Evolutionary conservation across 2,888 invertebrate genomes (phyloP), one percentile per base, ranked within the genome.

Genomic region (Agrotis segetum): DNA sequence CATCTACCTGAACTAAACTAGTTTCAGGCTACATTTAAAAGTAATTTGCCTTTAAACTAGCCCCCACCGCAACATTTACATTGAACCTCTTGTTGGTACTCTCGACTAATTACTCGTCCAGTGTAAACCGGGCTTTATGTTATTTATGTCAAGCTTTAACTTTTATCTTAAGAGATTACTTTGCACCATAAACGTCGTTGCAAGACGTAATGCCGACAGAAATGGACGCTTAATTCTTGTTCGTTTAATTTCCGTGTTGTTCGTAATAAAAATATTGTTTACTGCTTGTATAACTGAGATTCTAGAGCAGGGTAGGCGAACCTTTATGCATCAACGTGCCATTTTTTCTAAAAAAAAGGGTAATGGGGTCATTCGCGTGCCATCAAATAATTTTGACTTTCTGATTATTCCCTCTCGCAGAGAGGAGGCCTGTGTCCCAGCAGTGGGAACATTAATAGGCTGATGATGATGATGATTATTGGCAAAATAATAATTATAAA

Each of bases 111-210:
- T 72, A 76, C 67, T 50, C 19, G 21, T 21, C 55, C 68, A 74
- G 64, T 79, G 60, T 79, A 60, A 77, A 77, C 60, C 19, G 1
- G 11, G 50, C 44, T 63, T 84, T 78, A 83, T 50, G 83, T 84
- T 80, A 85, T 67, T 67, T 74, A 83, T 83, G 73, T 86, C 82
- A 83, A 86, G 82, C 66, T 61, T 73, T 72, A 67, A 81, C 74
- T 74, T 72, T 76, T 80, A 81, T 74, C 66, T 65, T 56, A 62
- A 58, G 29, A 67, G 67, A 67, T 79, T 76, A 80, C 19, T 80
- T 72, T 56, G 14, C 77, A 64, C 73, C 56, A 61, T 79, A 81
- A 81, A 73, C 29, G 81, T 66, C 63, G 63, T 40, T 60, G 34
- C 49, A 56, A 67, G 77, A 73, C 63, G 77, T 77, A 81, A 81